These are phyloP conservation scores for Machimus rusticus DNA, from an alignment of 2,888 invertebrate genomes.

Conservation along the genomic window DNA sequence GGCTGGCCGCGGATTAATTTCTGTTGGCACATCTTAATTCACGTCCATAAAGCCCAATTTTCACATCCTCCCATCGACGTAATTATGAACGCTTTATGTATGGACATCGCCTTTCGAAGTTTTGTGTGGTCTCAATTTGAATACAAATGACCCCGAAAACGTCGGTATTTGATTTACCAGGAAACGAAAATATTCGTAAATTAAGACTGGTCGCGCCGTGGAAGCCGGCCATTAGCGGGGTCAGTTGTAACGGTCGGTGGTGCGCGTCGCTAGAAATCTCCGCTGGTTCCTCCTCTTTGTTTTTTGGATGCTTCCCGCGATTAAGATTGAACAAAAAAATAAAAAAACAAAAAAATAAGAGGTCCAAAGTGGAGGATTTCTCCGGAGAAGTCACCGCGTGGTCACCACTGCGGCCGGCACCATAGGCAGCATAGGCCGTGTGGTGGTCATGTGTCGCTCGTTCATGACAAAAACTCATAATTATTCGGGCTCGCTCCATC, in stretches of 20 bases:
- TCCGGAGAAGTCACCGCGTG: slow-evolving; percentile 9
- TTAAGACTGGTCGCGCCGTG: slow-evolving; percentile 14
- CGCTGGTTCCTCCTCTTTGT: neutral
- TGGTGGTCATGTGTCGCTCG: slow-evolving; percentile 30
- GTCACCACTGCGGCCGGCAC: slow-evolving; percentile 8
- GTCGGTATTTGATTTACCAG: slow-evolving; percentile 40
- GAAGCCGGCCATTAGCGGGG: slow-evolving; percentile 21
- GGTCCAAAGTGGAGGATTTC: neutral
- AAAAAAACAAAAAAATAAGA: neutral
- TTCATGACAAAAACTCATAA: slow-evolving; percentile 40
- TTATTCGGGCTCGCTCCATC: slow-evolving; percentile 28
- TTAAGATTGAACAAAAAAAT: neutral
- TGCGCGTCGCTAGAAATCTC: slow-evolving; percentile 12
- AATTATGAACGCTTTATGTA: slow-evolving; percentile 30
- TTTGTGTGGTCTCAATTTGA: slow-evolving; percentile 44
- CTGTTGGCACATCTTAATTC: slow-evolving; percentile 35
- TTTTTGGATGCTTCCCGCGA: slow-evolving; percentile 18
- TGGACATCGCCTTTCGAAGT: slow-evolving; percentile 10
- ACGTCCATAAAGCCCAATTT: slow-evolving; percentile 31
- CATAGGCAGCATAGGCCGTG: slow-evolving; percentile 2
- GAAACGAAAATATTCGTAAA: slow-evolving; percentile 42
- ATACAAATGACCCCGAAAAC: slow-evolving; percentile 42
- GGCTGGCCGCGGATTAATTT: slow-evolving; percentile 2
- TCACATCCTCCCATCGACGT: slow-evolving; percentile 26
- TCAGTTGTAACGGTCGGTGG: neutral